These are phyloP conservation scores for Psettodes erumei DNA, from an alignment of 2,113 vertebrate genomes.

Conservation along the genomic window DNA sequence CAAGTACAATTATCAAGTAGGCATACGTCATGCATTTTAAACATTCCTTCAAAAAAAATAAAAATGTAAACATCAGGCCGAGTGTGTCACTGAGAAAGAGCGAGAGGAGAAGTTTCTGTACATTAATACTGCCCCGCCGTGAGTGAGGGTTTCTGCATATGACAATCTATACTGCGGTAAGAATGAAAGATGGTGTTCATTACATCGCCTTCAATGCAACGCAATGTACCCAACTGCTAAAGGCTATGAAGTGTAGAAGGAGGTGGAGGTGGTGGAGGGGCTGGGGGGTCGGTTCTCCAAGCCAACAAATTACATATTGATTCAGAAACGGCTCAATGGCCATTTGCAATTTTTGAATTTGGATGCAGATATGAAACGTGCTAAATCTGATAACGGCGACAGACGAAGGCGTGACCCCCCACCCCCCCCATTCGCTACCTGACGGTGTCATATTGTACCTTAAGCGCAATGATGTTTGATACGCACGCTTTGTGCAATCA, in stretches of 20 bases:
- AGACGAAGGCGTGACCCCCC: slow-evolving; percentile 32
- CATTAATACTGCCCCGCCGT: slow-evolving; percentile 41
- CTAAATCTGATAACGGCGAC: slow-evolving; percentile 49
- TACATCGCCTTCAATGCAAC: slow-evolving; percentile 66
- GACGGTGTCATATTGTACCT: slow-evolving; percentile 52
- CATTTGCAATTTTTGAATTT: slow-evolving; percentile 76
- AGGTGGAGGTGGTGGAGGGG: neutral
- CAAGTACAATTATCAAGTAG: slow-evolving; percentile 58
- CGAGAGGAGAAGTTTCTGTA: slow-evolving; percentile 35
- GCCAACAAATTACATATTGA: slow-evolving; percentile 80
- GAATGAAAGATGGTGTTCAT: slow-evolving; percentile 78
- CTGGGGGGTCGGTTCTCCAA: slow-evolving; percentile 25
- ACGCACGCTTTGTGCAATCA: slow-evolving; percentile 20
- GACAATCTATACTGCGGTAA: slow-evolving; percentile 65
- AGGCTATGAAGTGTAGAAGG: slow-evolving; percentile 51
- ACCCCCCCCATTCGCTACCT: slow-evolving; percentile 25
- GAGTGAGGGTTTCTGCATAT: slow-evolving; percentile 47
- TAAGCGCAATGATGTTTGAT: slow-evolving; percentile 20
- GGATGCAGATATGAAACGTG: slow-evolving; percentile 69
- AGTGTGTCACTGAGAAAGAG: slow-evolving; percentile 29
- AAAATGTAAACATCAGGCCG: slow-evolving; percentile 74
- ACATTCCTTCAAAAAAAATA: slow-evolving; percentile 48
- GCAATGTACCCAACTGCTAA: slow-evolving; percentile 73
- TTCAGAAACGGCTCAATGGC: slow-evolving; percentile 70
- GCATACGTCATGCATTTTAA: slow-evolving; percentile 53